These are phyloP conservation scores for Xiphorhynchus erythropygius DNA, from an alignment of 2,797 vertebrate genomes.

Conservation along the genomic window DNA sequence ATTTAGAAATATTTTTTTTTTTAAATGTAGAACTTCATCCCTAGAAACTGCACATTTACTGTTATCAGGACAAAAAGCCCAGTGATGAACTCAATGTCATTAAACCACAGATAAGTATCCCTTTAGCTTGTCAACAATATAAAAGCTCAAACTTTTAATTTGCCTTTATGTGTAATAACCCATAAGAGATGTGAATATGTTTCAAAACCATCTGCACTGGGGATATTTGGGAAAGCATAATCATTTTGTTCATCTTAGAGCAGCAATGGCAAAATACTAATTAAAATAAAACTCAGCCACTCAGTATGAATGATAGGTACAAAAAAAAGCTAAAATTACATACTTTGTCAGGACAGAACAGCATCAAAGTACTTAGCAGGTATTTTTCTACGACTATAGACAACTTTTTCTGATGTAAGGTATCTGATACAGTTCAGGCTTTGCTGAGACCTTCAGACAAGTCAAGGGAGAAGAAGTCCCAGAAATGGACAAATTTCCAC, in stretches of 20 bases:
- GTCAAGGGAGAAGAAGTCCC: not conserved
- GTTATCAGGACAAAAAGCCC: not conserved
- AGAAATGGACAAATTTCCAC: not conserved
- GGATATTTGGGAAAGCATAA: not conserved
- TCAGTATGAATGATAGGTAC: not conserved
- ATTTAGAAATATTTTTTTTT: not conserved
- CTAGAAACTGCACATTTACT: not conserved
- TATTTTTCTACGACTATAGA: not conserved
- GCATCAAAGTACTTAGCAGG: not conserved
- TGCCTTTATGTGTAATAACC: not conserved
- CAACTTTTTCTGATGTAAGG: not conserved
- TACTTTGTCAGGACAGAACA: not conserved
- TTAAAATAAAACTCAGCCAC: not conserved
- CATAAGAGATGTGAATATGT: not conserved
- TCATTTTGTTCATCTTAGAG: not conserved
- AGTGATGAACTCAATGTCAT: not conserved
- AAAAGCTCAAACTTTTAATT: conserved; percentile 8
- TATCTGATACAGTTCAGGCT: not conserved
- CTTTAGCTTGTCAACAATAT: not conserved
- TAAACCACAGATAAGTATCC: not conserved
- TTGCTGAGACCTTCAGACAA: not conserved
- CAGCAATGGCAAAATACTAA: not conserved
- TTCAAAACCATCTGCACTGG: not conserved
- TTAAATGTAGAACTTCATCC: not conserved
- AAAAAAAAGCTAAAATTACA: not conserved